Evolutionary conservation across 2,797 vertebrate genomes (phyloP), one percentile per base, ranked within the genome.

Genomic region (Pithecia hirsuta): DNA sequence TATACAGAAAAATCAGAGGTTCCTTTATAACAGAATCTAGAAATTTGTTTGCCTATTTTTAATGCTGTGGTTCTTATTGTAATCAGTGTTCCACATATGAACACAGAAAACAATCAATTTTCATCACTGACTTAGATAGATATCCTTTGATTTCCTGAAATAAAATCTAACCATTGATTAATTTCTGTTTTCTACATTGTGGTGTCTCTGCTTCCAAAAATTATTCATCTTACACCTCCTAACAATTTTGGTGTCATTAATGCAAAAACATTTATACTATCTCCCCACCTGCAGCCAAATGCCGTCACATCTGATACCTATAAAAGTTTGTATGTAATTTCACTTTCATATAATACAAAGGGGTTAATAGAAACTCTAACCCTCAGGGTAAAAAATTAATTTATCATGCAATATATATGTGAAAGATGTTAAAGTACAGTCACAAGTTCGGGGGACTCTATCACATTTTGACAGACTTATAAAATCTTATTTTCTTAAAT

Each of bases 251-350:
- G 24, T 70, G 8, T 48, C 52, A 78, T 5, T 41, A 39, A 93
- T 12, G 79, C 52, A 79, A 89, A 88, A 61, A 6, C 3, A 91
- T 19, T 41, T 72, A 57, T 81, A 9, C 13, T 85, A 1, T 91
- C 7, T n/a, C 19, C 0, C 1, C 7, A 24, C 36, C 24, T 12
- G 39, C 1, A 6, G 72, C 14, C 74, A 76, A 46, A 46, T 82
- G 20, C 1, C 85, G 88, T 70, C 11, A 36, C 3, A 70, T 89
- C 10, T 44, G 17, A 86, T 57, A 59, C 7, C 57, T 15, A 93
- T 20, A 92, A 70, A 59, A 94, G 55, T 76, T 41, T 92, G 57
- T 84, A 80, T 86, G 13, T 44, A 86, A 79, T 75, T 95, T 86
- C 1, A 61, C 6, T 57, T 93, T 79, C 19, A 61, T 46, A 24